phyloP scores from a whole-genome alignment of 2,113 vertebrate species.

The Globicephala melas region DNA sequence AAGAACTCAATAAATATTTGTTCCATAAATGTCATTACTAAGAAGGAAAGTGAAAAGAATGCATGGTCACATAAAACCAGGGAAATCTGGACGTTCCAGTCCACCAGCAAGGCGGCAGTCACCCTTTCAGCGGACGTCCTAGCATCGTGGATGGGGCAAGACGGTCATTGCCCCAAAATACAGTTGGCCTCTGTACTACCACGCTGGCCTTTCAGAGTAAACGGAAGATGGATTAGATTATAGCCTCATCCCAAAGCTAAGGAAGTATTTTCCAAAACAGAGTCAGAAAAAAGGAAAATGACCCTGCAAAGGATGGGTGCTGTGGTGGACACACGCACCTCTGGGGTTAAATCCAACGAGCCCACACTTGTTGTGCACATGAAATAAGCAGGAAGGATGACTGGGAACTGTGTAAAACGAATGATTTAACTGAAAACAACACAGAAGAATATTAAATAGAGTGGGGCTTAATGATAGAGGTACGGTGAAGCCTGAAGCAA shows the following conservation, averaged over 20 bases:
- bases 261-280: neutral
- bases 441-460: neutral
- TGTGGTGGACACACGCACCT: neutral
- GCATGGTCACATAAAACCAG: neutral
- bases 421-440: rapidly evolving
- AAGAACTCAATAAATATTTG: too few species aligned
- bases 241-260: neutral
- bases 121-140: rapidly evolving
- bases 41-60: neutral
- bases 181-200: neutral
- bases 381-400: neutral
- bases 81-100: rapidly evolving
- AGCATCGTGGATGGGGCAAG: rapidly evolving
- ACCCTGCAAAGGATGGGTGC: neutral
- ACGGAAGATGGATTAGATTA: neutral
- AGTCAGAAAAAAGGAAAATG: too few species aligned
- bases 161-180: rapidly evolving
- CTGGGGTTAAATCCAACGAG: neutral
- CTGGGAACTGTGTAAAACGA: rapidly evolving
- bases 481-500: neutral
- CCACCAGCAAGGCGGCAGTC: rapidly evolving
- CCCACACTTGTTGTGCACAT: neutral
- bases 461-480: neutral
- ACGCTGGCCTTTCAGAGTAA: neutral
- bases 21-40: rapidly evolving